Evolutionary conservation across 2,113 vertebrate species (phyloP).

Genomic region (Chionis minor): DNA sequence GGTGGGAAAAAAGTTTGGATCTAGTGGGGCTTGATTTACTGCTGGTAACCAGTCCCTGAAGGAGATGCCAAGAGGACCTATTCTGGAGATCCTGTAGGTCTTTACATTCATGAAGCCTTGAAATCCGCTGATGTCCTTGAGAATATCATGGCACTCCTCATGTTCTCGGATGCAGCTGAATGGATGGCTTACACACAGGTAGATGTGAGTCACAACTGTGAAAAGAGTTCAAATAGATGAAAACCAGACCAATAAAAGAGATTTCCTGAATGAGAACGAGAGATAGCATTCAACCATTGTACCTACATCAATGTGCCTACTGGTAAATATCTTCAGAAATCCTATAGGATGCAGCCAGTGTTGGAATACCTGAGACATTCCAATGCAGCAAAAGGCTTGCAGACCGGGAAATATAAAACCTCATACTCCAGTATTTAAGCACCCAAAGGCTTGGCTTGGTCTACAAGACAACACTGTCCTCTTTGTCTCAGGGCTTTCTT

Average conservation of each 20-base stretch:
- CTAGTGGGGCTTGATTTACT: background rate
- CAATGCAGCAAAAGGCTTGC: background rate
- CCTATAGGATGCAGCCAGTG: background rate
- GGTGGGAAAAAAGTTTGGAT: background rate
- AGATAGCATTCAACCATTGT: background rate
- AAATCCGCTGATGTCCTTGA: background rate
- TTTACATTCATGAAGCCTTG: background rate
- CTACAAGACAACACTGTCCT: background rate
- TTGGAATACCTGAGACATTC: background rate
- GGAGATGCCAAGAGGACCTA: background rate
- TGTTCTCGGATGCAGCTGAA: background rate
- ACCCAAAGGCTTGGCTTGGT: background rate
- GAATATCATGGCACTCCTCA: background rate
- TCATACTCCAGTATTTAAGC: background rate
- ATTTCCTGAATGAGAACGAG: background rate
- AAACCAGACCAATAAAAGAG: background rate
- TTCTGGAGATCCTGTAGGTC: background rate
- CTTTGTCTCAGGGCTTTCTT: background rate
- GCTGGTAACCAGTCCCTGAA: background rate
- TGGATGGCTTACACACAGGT: background rate
- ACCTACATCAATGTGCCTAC: background rate
- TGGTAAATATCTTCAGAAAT: background rate
- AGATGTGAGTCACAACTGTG: background rate
- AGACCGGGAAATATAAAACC: background rate
- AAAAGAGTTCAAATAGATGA: background rate